These are phyloP conservation scores for Chouioia cunea DNA, from an alignment of 2,888 invertebrate genomes.

Conservation along the genomic window DNA sequence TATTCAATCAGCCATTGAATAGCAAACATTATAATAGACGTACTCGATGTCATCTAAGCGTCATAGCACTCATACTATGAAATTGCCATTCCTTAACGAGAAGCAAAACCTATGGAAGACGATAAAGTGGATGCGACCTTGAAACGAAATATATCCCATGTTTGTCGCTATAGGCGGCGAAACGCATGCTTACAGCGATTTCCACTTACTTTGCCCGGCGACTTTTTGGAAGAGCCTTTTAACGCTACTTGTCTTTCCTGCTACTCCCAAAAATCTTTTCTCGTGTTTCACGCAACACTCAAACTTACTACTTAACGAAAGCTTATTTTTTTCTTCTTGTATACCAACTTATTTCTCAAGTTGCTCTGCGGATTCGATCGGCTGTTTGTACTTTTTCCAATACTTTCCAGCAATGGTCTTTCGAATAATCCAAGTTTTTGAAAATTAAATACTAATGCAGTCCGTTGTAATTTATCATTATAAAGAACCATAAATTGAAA, in stretches of 20 bases:
- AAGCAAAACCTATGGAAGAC: constrained; percentile 8
- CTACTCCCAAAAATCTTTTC: neutral
- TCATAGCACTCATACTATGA: neutral
- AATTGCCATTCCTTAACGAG: neutral
- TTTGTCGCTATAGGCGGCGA: constrained; percentile 50
- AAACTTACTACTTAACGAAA: constrained; percentile 39
- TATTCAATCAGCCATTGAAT: no score
- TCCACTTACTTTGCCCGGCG: constrained; percentile 58
- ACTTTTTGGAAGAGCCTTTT: constrained; percentile 50
- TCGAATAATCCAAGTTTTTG: no score
- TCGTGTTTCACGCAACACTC: constrained; percentile 28
- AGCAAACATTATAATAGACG: no score
- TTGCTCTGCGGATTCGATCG: no score
- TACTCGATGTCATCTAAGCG: no score
- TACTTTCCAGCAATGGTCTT: no score
- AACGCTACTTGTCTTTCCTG: constrained; percentile 12
- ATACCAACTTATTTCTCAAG: no score
- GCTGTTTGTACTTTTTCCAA: no score
- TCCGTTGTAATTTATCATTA: no score
- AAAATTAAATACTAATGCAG: no score
- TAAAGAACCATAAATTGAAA: no score
- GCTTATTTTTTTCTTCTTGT: constrained; percentile 13
- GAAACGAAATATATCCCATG: constrained; percentile 47
- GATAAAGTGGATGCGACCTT: constrained; percentile 18
- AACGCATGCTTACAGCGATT: constrained; percentile 57